phyloP scores from a whole-genome alignment of 2,113 vertebrate species.

The Clarias magur region DNA sequence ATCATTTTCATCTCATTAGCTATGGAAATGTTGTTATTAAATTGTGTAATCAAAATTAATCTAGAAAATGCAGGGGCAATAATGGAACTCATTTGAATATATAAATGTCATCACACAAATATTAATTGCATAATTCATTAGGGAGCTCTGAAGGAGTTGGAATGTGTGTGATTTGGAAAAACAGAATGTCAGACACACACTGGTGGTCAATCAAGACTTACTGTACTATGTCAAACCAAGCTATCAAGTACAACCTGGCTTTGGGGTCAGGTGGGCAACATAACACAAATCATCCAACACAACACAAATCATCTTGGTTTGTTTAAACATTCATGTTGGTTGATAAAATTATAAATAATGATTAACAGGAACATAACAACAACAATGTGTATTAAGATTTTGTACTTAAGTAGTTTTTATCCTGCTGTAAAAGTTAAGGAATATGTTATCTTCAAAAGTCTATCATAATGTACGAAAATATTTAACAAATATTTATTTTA shows the following conservation, averaged over 20 bases:
- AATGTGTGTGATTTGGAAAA: slow-evolving; percentile 36
- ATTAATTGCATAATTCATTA: slow-evolving; percentile 56
- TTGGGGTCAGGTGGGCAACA: not conserved
- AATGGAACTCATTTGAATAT: slow-evolving; percentile 56
- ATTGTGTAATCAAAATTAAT: slow-evolving; percentile 52
- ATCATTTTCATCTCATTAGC: slow-evolving; percentile 51
- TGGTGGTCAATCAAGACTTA: slow-evolving; percentile 35
- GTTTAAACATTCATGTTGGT: not conserved
- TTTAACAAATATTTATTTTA: not conserved
- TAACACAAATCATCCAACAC: no score
- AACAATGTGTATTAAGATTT: not conserved
- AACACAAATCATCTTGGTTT: not conserved
- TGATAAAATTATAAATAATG: not conserved
- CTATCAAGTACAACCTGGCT: not conserved
- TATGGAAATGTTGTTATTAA: slow-evolving; percentile 51
- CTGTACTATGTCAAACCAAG: slow-evolving; percentile 7
- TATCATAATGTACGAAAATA: not conserved
- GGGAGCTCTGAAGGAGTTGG: slow-evolving; percentile 27
- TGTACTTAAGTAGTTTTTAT: not conserved
- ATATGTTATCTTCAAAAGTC: not conserved
- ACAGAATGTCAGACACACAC: slow-evolving; percentile 33
- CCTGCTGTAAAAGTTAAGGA: not conserved
- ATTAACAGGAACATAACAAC: not conserved
- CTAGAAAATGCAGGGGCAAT: slow-evolving; percentile 47
- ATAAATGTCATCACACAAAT: slow-evolving; percentile 58